Conservation (phyloP, 2,888 invertebrate species). For the Sinodicranocentrus sp. region DNA sequence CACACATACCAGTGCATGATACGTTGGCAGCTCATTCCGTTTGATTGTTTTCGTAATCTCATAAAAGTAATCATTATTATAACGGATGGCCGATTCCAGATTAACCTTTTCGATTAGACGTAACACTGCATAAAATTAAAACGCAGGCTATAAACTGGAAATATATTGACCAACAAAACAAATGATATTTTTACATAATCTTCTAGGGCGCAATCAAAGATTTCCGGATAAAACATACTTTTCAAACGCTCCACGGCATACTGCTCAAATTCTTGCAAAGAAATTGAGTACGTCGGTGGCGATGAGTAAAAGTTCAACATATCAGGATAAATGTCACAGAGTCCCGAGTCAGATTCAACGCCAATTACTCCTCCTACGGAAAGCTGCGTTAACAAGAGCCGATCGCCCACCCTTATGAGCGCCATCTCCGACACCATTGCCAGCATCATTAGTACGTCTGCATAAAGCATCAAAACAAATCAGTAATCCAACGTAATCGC, state of each 20-base stretch:
- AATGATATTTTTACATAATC: no score
- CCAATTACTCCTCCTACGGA: not conserved
- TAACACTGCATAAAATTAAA: constrained; percentile 81
- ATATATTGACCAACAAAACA: no score
- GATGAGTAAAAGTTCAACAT: constrained; percentile 88
- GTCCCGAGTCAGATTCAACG: not conserved
- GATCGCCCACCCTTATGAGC: not conserved
- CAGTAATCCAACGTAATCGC: no score
- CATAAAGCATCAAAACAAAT: no score
- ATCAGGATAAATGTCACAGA: constrained; percentile 83
- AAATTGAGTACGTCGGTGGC: constrained; percentile 87
- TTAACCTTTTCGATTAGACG: constrained; percentile 87
- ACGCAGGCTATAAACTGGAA: constrained; percentile 12
- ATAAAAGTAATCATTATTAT: constrained; percentile 75
- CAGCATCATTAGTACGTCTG: no score
- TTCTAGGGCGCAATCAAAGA: no score
- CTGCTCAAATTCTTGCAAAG: constrained; percentile 91
- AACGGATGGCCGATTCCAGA: constrained; percentile 78
- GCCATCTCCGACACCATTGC: not conserved
- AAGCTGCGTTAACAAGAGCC: not conserved
- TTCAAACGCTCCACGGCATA: constrained; percentile 90
- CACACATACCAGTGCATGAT: constrained; percentile 76
- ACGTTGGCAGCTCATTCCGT: constrained; percentile 26
- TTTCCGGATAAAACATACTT: no score
- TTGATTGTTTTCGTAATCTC: constrained; percentile 79